Evolutionary conservation across 37 sponge, comb jelly and placozoan species (phyloP).

Genomic region (Spongilla lacustris): DNA sequence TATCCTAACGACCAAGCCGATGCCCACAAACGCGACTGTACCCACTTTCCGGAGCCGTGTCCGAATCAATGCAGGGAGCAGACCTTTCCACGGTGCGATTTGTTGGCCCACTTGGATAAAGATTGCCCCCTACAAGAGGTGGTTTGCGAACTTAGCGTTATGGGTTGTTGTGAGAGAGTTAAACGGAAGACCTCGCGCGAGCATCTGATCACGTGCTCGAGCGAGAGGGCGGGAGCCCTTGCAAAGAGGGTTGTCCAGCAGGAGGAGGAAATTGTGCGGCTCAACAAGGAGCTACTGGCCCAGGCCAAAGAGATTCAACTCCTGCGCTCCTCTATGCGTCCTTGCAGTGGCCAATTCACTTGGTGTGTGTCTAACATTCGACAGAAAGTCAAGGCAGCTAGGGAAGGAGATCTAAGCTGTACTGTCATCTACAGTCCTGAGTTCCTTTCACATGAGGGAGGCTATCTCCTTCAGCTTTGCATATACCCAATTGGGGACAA

Average conservation of each 20-base stretch:
- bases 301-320: slow-evolving; percentile 1
- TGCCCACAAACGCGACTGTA: neutral
- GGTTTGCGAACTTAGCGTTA: slow-evolving; percentile 32
- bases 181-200: slow-evolving; percentile 9
- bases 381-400: slow-evolving; percentile 39
- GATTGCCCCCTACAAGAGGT: slow-evolving; percentile 43
- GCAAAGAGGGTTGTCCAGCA: slow-evolving; percentile 30
- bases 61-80: neutral
- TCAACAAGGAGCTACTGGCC: slow-evolving; percentile 12
- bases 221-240: slow-evolving; percentile 14
- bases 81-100: slow-evolving; percentile 12
- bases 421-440: slow-evolving; percentile 64
- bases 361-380: slow-evolving; percentile 68
- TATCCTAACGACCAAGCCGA: neutral
- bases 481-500: slow-evolving; percentile 76
- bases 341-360: slow-evolving; percentile 61
- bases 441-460: slow-evolving; percentile 72
- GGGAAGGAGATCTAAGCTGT: slow-evolving; percentile 8
- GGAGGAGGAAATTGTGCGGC: slow-evolving; percentile 40
- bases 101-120: neutral
- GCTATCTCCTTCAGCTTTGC: slow-evolving; percentile 75
- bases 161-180: slow-evolving; percentile 52
- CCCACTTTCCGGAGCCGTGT: neutral
- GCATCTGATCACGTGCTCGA: slow-evolving; percentile 44
- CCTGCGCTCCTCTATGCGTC: slow-evolving; percentile 28